These are phyloP conservation scores for Heliconius aoede DNA, from an alignment of 2,888 invertebrate species.

Conservation along the genomic window DNA sequence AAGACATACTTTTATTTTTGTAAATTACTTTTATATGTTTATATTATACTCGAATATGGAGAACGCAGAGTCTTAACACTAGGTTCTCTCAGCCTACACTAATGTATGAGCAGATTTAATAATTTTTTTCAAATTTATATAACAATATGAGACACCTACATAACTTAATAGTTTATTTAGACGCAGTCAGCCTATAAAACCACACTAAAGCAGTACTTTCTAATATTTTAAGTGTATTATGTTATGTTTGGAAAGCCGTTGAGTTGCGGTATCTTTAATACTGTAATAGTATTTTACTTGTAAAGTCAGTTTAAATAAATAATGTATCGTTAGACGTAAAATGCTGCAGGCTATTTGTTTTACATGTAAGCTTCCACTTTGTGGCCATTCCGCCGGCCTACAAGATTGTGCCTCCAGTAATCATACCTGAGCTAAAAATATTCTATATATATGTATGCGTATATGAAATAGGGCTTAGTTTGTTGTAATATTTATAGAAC, in stretches of 20 bases:
- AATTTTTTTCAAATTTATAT: too few relatives aligned
- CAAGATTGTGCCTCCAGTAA: conserved; percentile 59
- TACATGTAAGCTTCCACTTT: conserved; percentile 66
- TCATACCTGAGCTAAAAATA: conserved; percentile 52
- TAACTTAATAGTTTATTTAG: not conserved
- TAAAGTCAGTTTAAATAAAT: conserved; percentile 37
- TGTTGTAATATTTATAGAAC: conserved; percentile 21
- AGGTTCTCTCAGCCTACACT: too few relatives aligned
- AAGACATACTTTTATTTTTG: too few relatives aligned
- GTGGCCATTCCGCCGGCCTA: conserved; percentile 61
- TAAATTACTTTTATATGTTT: too few relatives aligned
- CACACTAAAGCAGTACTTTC: not conserved
- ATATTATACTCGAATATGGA: too few relatives aligned
- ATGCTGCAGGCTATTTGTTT: conserved; percentile 59
- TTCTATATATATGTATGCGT: not conserved
- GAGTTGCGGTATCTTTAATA: conserved; percentile 23
- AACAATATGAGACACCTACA: not conserved
- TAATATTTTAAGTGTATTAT: conserved; percentile 9
- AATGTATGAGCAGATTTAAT: too few relatives aligned
- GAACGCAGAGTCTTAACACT: too few relatives aligned
- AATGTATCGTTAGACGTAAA: conserved; percentile 49
- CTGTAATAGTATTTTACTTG: conserved; percentile 34
- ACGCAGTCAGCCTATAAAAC: not conserved
- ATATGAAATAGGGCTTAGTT: not conserved
- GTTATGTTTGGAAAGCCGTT: conserved; percentile 15